Conservation (phyloP, 2,113 vertebrate species). For the Merops nubicus region DNA sequence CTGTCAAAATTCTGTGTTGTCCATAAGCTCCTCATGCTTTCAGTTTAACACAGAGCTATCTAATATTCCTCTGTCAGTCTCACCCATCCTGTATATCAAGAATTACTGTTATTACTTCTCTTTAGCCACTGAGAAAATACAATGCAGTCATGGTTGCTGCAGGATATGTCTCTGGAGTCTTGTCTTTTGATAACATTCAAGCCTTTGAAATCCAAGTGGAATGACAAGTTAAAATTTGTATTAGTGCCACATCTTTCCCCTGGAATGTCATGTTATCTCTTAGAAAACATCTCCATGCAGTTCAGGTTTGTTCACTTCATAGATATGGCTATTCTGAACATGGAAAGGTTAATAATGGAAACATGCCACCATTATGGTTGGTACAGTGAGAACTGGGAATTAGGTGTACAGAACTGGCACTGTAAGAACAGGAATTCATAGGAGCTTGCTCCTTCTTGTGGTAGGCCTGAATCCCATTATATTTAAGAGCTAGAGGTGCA, state of each 20-base stretch:
- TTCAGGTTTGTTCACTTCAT: background rate
- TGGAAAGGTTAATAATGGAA: background rate
- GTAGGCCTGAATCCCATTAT: background rate
- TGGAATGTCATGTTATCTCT: background rate
- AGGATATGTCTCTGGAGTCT: background rate
- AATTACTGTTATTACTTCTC: background rate
- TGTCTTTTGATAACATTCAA: background rate
- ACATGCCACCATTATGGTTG: background rate
- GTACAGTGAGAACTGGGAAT: background rate
- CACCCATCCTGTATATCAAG: background rate
- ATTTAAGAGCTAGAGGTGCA: background rate
- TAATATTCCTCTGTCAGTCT: background rate
- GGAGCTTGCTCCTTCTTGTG: background rate
- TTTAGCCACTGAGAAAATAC: background rate
- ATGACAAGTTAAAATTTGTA: background rate
- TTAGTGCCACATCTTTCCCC: background rate
- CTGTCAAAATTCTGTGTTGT: background rate
- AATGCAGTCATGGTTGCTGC: background rate
- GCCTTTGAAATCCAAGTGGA: background rate
- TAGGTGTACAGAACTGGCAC: background rate
- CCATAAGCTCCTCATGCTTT: background rate
- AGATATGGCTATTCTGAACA: fast-evolving
- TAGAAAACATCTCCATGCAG: background rate
- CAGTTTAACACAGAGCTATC: background rate
- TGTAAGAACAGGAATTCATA: background rate